A percentile compares a stretch with the other conserved stretches of the same genome.
These are phyloP conservation scores for Dasypolia templi DNA, from an alignment of 2,888 invertebrate genomes.

Conservation along the genomic window DNA sequence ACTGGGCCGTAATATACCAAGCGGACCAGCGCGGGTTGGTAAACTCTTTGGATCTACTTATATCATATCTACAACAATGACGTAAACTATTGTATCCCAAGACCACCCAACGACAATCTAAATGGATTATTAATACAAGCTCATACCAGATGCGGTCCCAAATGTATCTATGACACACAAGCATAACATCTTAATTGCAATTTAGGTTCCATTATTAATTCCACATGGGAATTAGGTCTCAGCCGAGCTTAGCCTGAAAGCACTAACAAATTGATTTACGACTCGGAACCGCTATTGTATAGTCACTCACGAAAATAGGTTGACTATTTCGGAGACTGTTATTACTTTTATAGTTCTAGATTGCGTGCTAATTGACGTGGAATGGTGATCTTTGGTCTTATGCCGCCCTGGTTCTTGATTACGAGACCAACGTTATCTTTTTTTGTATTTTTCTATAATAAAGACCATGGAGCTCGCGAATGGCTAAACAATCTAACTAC, in stretches of 20 bases:
- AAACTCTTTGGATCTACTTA: conserved; percentile 1
- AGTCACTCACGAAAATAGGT: conserved; percentile 70
- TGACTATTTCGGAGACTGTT: conserved; percentile 52
- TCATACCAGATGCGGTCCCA: conserved; percentile 52
- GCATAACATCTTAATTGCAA: conserved; percentile 69
- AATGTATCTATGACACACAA: conserved; percentile 54
- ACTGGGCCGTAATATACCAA: background rate
- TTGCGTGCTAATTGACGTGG: conserved; percentile 44
- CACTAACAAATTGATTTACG: conserved; percentile 75
- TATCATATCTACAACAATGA: conserved; percentile 1
- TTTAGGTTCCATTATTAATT: conserved; percentile 72
- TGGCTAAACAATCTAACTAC: no score
- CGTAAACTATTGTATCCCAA: background rate
- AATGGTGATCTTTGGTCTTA: conserved; percentile 40
- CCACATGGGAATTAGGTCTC: conserved; percentile 76
- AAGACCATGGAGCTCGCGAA: no score
- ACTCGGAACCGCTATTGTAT: conserved; percentile 58
- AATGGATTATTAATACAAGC: conserved; percentile 39
- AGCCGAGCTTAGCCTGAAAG: conserved; percentile 67
- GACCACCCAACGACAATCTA: conserved; percentile 53
- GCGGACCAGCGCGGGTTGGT: background rate
- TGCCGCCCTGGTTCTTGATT: conserved; percentile 43
- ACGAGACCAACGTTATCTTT: background rate
- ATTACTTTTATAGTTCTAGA: conserved; percentile 58
- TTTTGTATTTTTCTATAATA: background rate